phyloP scores from a whole-genome alignment of 2,113 vertebrate species.

The Syngnathus floridae region DNA sequence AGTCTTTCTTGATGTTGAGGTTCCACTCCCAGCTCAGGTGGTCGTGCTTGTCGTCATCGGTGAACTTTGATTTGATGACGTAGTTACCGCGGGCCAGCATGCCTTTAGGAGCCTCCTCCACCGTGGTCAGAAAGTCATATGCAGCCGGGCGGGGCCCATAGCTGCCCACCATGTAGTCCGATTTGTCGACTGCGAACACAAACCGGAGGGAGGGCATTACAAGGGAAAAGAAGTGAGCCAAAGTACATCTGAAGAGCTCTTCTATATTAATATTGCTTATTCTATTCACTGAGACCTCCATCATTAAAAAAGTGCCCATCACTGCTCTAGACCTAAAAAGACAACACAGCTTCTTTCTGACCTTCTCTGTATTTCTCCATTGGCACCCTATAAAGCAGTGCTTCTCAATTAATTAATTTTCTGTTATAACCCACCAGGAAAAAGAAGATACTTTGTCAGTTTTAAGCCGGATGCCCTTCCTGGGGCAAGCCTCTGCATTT shows the following conservation, averaged over 20 bases:
- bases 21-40: constrained; percentile 96
- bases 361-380: no score
- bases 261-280: no score
- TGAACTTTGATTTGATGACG: constrained; percentile 87
- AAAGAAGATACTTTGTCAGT: no score
- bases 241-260: no score
- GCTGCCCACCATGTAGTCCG: constrained; percentile 94
- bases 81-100: constrained; percentile 86
- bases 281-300: no score
- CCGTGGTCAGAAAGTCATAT: constrained; percentile 85
- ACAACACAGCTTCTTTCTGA: no score
- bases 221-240: no score
- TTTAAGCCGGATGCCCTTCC: neutral
- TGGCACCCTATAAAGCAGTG: no score
- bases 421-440: no score
- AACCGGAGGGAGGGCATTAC: neutral
- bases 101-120: constrained; percentile 88
- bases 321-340: no score
- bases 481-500: neutral
- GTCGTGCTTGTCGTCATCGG: constrained; percentile 90
- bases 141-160: constrained; percentile 82
- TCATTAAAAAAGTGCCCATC: no score
- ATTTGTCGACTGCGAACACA: constrained; percentile 79
- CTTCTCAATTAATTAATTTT: no score
- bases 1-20: constrained; percentile 92